phyloP scores from a whole-genome alignment of 2,113 vertebrate genomes.

The Lanius ludovicianus region DNA sequence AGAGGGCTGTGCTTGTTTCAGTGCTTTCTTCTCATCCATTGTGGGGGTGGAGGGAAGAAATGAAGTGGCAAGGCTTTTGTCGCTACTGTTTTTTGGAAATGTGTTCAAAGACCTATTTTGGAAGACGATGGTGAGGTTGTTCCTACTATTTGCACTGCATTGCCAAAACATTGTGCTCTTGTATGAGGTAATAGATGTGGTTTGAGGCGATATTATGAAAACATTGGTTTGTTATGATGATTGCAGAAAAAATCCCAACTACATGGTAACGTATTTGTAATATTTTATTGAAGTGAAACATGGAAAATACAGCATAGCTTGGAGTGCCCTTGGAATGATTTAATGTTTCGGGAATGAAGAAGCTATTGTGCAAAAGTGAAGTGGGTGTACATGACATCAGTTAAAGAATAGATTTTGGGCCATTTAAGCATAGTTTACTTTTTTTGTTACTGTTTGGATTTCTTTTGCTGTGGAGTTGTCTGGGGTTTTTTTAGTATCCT shows the following conservation, averaged over 20 bases:
- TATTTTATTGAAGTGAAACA: conserved; percentile 37
- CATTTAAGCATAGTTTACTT: background rate
- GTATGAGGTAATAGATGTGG: conserved; percentile 30
- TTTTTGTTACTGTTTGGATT: background rate
- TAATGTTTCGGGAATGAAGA: conserved; percentile 12
- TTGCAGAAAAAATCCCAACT: conserved; percentile 38
- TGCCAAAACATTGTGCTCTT: conserved; percentile 4
- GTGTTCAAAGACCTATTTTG: conserved; percentile 13
- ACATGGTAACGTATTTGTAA: conserved; percentile 37
- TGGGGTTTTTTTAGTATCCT: background rate
- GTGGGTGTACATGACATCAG: background rate
- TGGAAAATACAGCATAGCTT: conserved; percentile 20
- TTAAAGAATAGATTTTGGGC: background rate
- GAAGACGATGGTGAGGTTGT: conserved; percentile 24
- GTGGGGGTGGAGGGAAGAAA: background rate
- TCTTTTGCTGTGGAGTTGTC: background rate
- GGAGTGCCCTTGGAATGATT: conserved; percentile 37
- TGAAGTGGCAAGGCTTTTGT: background rate
- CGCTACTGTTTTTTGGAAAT: background rate
- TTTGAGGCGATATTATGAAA: conserved; percentile 37
- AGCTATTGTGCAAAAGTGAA: conserved; percentile 12
- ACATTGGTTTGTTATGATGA: conserved; percentile 25
- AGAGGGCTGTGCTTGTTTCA: background rate
- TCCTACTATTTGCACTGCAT: background rate
- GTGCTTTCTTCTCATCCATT: background rate